Conservation (phyloP, 92 coral and sea anemone species). For the Parazoanthus atlanticus region DNA sequence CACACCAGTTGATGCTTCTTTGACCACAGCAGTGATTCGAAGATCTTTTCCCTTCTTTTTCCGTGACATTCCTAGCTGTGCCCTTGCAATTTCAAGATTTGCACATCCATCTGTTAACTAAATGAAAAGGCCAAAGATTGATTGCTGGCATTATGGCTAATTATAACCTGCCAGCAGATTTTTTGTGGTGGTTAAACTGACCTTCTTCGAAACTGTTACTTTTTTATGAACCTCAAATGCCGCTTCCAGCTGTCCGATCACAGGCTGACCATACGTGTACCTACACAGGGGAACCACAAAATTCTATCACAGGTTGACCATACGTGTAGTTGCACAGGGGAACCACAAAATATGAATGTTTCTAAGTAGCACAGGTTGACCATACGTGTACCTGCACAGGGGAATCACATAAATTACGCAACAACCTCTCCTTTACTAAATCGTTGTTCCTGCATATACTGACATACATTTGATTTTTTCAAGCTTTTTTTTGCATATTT, state of each 20-base stretch:
- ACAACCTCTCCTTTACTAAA: no score
- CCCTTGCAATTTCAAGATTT: neutral
- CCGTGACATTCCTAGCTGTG: neutral
- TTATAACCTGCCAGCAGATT: neutral
- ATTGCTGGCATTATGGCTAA: neutral
- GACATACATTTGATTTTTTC: neutral
- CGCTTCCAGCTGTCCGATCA: neutral
- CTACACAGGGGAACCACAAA: neutral
- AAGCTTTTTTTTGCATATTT: neutral
- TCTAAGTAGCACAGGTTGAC: no score
- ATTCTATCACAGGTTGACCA: neutral
- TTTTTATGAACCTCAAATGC: neutral
- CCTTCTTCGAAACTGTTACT: neutral
- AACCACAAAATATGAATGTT: no score
- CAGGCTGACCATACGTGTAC: conserved; percentile 27
- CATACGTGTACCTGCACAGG: no score
- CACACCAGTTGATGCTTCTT: neutral
- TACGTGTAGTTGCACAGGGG: no score
- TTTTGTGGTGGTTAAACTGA: neutral
- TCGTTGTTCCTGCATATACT: neutral
- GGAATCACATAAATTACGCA: neutral
- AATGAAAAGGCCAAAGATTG: neutral
- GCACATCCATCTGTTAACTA: conserved; percentile 16
- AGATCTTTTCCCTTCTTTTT: neutral
- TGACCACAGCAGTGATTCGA: neutral